Percentiles rank a stretch among this genome's conserved stretches.
These are phyloP conservation scores for Reinhardtius hippoglossoides DNA, from an alignment of 2,113 vertebrate genomes.

Conservation along the genomic window DNA sequence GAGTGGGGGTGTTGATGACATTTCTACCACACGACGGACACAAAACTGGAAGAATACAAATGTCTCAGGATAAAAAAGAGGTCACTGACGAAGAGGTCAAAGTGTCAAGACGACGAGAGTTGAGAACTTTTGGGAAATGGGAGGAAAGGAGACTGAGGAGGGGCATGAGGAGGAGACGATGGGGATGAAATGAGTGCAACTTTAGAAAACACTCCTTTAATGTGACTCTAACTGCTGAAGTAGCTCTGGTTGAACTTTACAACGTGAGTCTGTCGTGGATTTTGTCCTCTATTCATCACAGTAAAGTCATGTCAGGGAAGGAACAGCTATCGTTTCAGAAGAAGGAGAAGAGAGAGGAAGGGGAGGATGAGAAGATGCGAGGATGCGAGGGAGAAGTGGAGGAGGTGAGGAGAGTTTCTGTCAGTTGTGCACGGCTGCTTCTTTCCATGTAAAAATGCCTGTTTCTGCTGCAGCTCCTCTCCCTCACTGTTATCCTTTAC, in stretches of 20 bases:
- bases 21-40: no score
- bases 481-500: constrained; percentile 66
- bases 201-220: neutral
- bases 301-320: neutral
- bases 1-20: no score
- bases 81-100: no score
- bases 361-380: constrained; percentile 21
- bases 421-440: constrained; percentile 76
- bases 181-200: neutral
- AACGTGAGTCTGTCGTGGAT: no score
- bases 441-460: constrained; percentile 65
- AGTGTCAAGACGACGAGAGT: no score
- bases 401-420: constrained; percentile 53
- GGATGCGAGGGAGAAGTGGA: constrained; percentile 25
- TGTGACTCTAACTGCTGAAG: neutral
- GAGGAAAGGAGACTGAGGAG: neutral
- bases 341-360: constrained; percentile 6
- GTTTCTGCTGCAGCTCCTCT: constrained; percentile 73
- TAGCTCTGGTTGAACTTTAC: neutral
- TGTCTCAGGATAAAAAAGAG: no score
- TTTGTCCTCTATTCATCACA: neutral
- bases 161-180: neutral
- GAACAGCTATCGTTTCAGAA: neutral
- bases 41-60: no score
- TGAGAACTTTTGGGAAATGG: no score